phyloP scores from a whole-genome alignment of 2,113 vertebrate species.

The Scytalopus superciliaris region DNA sequence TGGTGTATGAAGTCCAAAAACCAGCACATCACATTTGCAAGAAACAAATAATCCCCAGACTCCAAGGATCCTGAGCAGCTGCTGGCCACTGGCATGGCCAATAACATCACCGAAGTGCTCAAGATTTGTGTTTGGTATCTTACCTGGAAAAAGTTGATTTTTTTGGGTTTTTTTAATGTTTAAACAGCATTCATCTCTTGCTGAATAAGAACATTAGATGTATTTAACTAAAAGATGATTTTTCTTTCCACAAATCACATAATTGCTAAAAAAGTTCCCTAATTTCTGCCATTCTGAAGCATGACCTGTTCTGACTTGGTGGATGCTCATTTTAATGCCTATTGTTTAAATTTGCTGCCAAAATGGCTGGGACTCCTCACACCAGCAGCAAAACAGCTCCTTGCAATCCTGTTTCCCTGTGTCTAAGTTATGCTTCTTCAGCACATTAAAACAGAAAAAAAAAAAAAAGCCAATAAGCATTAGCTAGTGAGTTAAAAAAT shows the following conservation, averaged over 20 bases:
- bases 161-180: not conserved
- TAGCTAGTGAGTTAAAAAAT: not conserved
- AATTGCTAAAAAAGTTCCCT: not conserved
- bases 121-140: fast-evolving
- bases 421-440: not conserved
- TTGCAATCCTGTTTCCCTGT: not conserved
- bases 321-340: not conserved
- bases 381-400: not conserved
- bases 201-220: not conserved
- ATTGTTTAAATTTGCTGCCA: not conserved
- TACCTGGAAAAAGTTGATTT: not conserved
- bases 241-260: not conserved
- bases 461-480: not conserved
- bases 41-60: not conserved
- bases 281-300: not conserved
- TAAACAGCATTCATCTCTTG: not conserved
- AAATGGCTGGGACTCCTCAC: not conserved
- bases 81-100: not conserved
- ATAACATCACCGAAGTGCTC: fast-evolving
- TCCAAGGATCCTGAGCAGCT: not conserved
- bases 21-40: fast-evolving
- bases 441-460: not conserved
- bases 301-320: not conserved
- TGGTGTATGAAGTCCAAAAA: not conserved
- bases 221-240: not conserved